Conservation (phyloP, 1,140 invertebrate genomes). For the Drosophila lacertosa region DNA sequence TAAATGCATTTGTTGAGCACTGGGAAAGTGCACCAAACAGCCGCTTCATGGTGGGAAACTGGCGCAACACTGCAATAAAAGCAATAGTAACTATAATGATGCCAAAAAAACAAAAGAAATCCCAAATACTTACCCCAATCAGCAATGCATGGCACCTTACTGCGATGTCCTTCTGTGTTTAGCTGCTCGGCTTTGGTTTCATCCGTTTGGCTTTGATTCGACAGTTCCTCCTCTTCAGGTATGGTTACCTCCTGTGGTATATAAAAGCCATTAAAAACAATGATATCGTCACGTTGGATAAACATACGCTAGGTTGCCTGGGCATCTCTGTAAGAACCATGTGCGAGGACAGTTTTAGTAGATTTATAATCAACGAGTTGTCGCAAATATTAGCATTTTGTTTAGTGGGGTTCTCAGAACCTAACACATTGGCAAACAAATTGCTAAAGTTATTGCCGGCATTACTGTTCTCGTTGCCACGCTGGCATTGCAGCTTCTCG, state of each 20-base stretch:
- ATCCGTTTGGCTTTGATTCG: slow-evolving; percentile 88
- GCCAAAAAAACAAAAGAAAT: slow-evolving; percentile 60
- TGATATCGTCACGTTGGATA: too few relatives aligned
- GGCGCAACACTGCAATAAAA: slow-evolving; percentile 87
- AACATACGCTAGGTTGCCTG: slow-evolving; percentile 66
- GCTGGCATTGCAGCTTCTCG: slow-evolving; percentile 86
- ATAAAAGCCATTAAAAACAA: neutral
- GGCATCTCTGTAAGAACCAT: slow-evolving; percentile 89
- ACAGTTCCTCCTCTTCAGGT: slow-evolving; percentile 75
- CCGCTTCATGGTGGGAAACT: slow-evolving; percentile 92
- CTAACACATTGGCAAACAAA: slow-evolving; percentile 88
- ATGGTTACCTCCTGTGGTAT: slow-evolving; percentile 72
- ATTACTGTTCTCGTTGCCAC: slow-evolving; percentile 83
- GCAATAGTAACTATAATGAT: neutral
- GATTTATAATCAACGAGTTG: slow-evolving; percentile 88
- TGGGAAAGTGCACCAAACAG: slow-evolving; percentile 90
- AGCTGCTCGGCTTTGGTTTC: slow-evolving; percentile 91
- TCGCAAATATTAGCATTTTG: slow-evolving; percentile 86
- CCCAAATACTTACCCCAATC: slow-evolving; percentile 85
- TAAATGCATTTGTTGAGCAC: slow-evolving; percentile 88
- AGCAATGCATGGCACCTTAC: slow-evolving; percentile 88
- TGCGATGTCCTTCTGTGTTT: slow-evolving; percentile 84
- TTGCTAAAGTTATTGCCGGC: slow-evolving; percentile 86
- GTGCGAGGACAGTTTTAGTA: slow-evolving; percentile 88
- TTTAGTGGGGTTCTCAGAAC: slow-evolving; percentile 86